Base-by-base conservation (phyloP, 2,888 invertebrate genomes). In the Andrena flavipes region DNA sequence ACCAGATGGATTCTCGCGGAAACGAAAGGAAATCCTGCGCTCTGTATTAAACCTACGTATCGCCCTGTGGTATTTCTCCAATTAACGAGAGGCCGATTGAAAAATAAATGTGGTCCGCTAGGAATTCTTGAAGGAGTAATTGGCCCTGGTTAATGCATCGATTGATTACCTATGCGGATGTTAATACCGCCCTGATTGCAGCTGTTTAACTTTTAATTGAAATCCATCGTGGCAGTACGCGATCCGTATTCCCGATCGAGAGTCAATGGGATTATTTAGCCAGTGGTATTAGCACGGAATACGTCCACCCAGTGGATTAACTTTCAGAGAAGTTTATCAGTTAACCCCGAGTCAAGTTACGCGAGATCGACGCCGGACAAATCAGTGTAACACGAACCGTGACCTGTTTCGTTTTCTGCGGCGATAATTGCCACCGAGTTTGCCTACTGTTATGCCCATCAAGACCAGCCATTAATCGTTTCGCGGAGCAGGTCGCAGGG, bases 151-250 rank as follows among this genome's bases (percentile, higher is more conserved):
- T 67, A 80, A 74, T 73, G 79, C 72, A 49, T 65, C 69, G 68
- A 82, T 83, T 76, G 85, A 87, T 86, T 78, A 76, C 74, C 70
- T 23, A 67, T 65, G 85, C 83, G 60, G 81, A 84, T 71, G 84
- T 85, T 87, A 85, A 85, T 87, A 84, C 74, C 70, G 80, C 49
- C 67, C 70, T 35, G 84, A 87, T 82, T 77, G 84, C 75, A 84
- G 76, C 73, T 87, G 86, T 87, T 87, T 84, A 87, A 87, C 86
- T 87, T 87, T 87, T 87, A 87, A 87, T 87, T 87, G 82, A 78
- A 80, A 80, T 60, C 56, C 67, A 62, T 76, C 84, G 71, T 35
- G 49, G 51, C 67, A 54, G 69, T 23, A 10, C 13, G 60, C 76
- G 70, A 83, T 87, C 68, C 70, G 68, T 73, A 79, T 68, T 70